Conservation (phyloP, 2,113 vertebrate species). For the Myotis yumanensis region DNA sequence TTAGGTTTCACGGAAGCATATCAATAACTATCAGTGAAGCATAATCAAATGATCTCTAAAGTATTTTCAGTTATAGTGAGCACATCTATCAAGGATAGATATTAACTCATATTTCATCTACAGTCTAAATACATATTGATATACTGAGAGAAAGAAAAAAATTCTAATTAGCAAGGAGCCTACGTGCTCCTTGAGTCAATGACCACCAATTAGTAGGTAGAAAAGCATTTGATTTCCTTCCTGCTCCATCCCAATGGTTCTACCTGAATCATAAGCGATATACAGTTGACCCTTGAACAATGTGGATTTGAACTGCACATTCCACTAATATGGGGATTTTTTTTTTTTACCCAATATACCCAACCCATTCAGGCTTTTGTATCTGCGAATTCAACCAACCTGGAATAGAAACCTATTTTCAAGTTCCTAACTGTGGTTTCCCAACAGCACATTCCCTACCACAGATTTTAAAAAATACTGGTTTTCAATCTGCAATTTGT, state of each 20-base stretch:
- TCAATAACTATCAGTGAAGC: neutral
- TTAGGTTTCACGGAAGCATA: neutral
- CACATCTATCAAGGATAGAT: conserved; percentile 35
- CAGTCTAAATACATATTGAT: conserved; percentile 19
- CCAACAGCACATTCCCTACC: neutral
- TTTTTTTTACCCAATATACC: neutral
- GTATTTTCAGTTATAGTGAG: neutral
- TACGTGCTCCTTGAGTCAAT: conserved; percentile 53
- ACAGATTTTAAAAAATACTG: neutral
- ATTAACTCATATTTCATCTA: conserved; percentile 42
- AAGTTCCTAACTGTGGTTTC: neutral
- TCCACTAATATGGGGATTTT: neutral
- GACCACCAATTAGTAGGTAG: conserved; percentile 48
- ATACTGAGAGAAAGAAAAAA: neutral
- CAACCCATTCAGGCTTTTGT: neutral
- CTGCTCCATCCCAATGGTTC: conserved; percentile 7
- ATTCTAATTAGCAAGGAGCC: conserved; percentile 45
- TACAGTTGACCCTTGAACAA: neutral
- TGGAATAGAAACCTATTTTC: neutral
- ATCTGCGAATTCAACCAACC: neutral
- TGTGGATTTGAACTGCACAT: neutral
- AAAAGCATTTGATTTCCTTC: conserved; percentile 50
- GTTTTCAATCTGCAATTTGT: neutral
- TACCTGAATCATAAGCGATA: conserved; percentile 61
- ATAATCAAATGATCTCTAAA: neutral